A percentile compares a stretch with the other conserved stretches of the same genome.
phyloP scores from a whole-genome alignment of 2,888 invertebrate species.

The Neocrepidodera transversa region DNA sequence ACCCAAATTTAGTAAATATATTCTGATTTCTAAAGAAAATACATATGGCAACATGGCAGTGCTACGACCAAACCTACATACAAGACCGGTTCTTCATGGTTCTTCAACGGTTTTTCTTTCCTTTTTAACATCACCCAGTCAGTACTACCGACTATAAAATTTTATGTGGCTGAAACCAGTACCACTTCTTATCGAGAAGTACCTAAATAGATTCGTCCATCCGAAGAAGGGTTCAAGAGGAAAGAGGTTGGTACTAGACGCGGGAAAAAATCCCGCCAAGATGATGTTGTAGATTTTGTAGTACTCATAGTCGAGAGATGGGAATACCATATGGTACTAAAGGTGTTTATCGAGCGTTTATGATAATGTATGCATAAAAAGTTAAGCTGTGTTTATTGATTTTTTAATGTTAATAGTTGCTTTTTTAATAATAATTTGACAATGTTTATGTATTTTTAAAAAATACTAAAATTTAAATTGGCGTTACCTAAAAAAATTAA shows the following conservation, averaged over 20 bases:
- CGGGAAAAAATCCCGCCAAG: constrained; percentile 27
- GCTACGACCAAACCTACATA: constrained; percentile 25
- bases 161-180: constrained; percentile 21
- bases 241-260: constrained; percentile 20
- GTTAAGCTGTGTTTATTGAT: too few species aligned
- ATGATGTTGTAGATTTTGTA: constrained; percentile 21
- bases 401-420: too few species aligned
- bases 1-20: too few species aligned
- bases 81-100: constrained; percentile 35
- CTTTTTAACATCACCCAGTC: constrained; percentile 11
- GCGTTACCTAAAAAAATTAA: too few species aligned
- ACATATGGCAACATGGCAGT: constrained; percentile 24
- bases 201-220: constrained; percentile 20
- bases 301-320: constrained; percentile 19
- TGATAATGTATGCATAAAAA: too few species aligned
- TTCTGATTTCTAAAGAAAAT: too few species aligned
- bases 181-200: constrained; percentile 11
- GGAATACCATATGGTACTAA: constrained; percentile 4
- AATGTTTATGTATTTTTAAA: too few species aligned
- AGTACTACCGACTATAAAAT: constrained; percentile 10
- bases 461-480: too few species aligned
- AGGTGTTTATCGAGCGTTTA: background rate
- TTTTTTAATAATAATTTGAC: too few species aligned
- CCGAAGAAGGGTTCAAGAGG: background rate
- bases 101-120: constrained; percentile 23